Base-by-base conservation (phyloP, 2,113 vertebrate genomes). In the Hystrix brachyura region DNA sequence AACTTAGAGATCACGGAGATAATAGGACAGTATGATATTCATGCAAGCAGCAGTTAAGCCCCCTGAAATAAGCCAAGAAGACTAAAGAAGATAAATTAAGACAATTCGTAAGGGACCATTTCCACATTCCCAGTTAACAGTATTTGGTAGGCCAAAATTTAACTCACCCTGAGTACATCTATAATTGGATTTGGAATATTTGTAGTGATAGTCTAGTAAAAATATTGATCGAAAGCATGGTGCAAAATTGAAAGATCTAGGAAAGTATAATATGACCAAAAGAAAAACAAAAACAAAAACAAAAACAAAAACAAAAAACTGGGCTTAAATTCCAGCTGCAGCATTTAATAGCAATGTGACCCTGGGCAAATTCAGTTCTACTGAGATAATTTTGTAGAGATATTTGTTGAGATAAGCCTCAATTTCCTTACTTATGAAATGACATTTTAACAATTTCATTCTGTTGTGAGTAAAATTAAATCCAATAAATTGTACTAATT, bases 171-270 rank as follows among this genome's bases (percentile, higher is more conserved):
- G 91, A 96, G 62, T 93, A 76, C 67, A 93, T 94, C 67, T 87
- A 29, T 95, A 97, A 97, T 97, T 96, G 91, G 43, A 88, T 95
- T 82, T 96, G 64, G 94, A 96, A 96, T 96, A 96, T 96, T 94
- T 87, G 32, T 34, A 60, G 53, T 91, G 85, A 94, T 87, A 85
- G 82, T 85, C 64, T 88, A 82, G 53, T 72, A 90, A 90, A 96
- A 92, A 64, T 92, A 96, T 62, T 94, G 87, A 97, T 93, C 83
- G 59, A 86, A 87, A 96, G 62, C 91, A 80, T 64, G 48, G 55
- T 79, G 29, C 48, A 90, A 96, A 84, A 79, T 43, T 32, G 74
- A 89, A 96, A 96, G 46, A 62, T 88, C n/a, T 87, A 87, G 51
- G 62, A 91, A 97, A 48, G 62, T 87, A 78, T 34, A 91, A 27